Evolutionary conservation across 1,140 invertebrate species (phyloP), one percentile per base, ranked within the genome.

Genomic region (Pentalonia nigronervosa): DNA sequence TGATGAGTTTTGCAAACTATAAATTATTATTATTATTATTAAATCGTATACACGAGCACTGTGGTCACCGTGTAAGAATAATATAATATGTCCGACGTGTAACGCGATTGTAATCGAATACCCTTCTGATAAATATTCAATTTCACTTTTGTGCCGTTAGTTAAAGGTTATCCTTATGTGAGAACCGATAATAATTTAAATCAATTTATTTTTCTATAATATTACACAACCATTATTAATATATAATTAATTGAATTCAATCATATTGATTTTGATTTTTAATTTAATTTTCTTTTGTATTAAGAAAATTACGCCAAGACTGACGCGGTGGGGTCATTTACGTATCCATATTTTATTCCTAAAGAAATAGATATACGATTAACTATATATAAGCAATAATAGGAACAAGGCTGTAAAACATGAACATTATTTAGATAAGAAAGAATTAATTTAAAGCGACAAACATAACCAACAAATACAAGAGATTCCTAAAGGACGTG

Each of bases 31-130:
- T 67, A 67, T 76, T 67, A 67, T 67, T 76, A 76, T 76, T 76
- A 76, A n/a, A 76, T 76, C n/a, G 60, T n/a, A 76, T 34, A n/a
- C 60, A n/a, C 14, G n/a, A n/a, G 21, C 30, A 17, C 14, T 7
- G 9, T 2, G 60, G 50, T 20, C 21, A 20, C 17, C 47, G n/a
- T 88, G 87, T 50, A 34, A 48, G 87, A 88, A 88, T 34, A 88
- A 34, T 9, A 50, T 50, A 25, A 83, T 83, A 86, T 47, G 9
- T n/a, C 11, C 30, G 14, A 48, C 45, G 25, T 76, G 30, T 86
- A 86, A 86, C 84, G 25, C 45, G 84, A 86, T 45, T 30, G 23
- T 86, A 86, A 86, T 86, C 84, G 45, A 86, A 86, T 48, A 47
- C 45, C 30, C 25, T 47, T 14, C 25, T 30, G 11, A 48, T n/a